Conservation (phyloP, 1,140 invertebrate species). For the Caenorhabditis brenneri region DNA sequence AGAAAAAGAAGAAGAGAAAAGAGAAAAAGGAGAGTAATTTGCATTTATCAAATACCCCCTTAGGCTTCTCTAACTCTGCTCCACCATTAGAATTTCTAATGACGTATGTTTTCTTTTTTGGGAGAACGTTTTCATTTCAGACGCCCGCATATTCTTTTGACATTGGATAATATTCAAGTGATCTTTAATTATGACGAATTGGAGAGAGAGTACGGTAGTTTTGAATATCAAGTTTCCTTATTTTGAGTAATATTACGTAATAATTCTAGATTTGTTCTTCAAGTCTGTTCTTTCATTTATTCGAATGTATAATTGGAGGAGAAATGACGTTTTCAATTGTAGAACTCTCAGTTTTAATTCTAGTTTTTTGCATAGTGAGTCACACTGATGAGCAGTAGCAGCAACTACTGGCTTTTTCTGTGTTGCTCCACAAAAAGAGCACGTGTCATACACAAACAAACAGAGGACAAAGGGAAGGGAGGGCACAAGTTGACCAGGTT, state of each 20-base stretch:
- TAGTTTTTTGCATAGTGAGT: neutral
- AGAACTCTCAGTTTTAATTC: neutral
- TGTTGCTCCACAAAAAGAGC: neutral
- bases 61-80: neutral
- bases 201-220: too few species aligned
- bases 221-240: too few species aligned
- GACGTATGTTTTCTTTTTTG: conserved; percentile 22
- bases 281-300: too few species aligned
- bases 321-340: too few species aligned
- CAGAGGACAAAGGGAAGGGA: neutral
- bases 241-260: too few species aligned
- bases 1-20: neutral
- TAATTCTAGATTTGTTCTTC: too few species aligned
- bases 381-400: neutral
- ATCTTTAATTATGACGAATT: too few species aligned
- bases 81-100: neutral
- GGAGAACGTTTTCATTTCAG: neutral
- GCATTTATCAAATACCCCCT: conserved; percentile 19
- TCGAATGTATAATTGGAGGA: too few species aligned
- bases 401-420: neutral
- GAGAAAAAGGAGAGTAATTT: neutral
- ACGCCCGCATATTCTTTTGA: neutral
- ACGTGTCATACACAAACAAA: neutral
- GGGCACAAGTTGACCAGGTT: neutral
- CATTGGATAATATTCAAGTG: too few species aligned